Evolutionary conservation across 2,113 vertebrate genomes (phyloP).

Genomic region (Phodopus roborovskii): DNA sequence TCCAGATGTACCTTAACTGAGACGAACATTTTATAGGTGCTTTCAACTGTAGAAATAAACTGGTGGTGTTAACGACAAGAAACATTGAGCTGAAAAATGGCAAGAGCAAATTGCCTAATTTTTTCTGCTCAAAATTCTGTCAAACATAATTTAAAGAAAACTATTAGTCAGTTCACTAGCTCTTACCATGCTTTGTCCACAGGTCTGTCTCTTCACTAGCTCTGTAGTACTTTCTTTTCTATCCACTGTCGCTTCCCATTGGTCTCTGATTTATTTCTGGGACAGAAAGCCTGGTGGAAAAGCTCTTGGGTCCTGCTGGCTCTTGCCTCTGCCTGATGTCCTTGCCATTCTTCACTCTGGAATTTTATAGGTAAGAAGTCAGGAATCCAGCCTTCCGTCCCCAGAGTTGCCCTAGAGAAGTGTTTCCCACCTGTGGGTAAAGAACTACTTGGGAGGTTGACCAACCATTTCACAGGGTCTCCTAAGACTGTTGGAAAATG

Average conservation of each 20-base stretch:
- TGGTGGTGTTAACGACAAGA: slow-evolving; percentile 73
- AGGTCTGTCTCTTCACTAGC: neutral
- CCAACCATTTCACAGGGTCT: neutral
- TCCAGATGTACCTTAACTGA: no score
- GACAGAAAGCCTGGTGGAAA: neutral
- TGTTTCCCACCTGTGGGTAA: neutral
- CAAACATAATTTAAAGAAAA: slow-evolving; percentile 72
- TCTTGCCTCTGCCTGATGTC: accelerated
- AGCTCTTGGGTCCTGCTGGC: neutral
- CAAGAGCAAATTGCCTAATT: slow-evolving; percentile 71
- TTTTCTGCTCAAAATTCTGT: slow-evolving; percentile 73
- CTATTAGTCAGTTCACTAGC: neutral
- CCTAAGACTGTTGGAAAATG: neutral
- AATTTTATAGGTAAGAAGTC: neutral
- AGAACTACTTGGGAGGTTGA: neutral
- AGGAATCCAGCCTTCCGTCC: neutral
- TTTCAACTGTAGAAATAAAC: slow-evolving; percentile 80
- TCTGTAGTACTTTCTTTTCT: neutral
- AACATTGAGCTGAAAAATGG: slow-evolving; percentile 58
- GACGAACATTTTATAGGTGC: slow-evolving; percentile 80
- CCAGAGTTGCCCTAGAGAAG: no score
- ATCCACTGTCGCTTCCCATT: neutral
- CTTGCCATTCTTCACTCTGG: neutral
- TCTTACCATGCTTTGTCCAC: neutral
- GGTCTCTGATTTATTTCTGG: neutral